Evolutionary conservation across 2,888 invertebrate genomes (phyloP).

Genomic region (Alsophila aescularia): DNA sequence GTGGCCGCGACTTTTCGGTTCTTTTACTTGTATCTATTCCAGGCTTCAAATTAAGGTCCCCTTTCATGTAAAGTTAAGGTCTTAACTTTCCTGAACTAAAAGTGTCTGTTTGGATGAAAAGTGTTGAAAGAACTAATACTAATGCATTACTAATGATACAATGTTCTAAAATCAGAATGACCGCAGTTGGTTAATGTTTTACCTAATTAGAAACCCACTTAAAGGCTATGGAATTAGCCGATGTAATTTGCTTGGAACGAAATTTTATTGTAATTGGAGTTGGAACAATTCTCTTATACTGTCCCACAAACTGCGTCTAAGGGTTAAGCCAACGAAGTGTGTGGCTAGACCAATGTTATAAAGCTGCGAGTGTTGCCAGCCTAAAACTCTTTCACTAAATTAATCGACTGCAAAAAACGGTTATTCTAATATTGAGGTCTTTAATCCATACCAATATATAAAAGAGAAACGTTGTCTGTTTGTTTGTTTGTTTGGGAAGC

Average conservation of each 20-base stretch:
- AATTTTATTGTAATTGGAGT: constrained; percentile 4
- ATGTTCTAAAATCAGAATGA: neutral
- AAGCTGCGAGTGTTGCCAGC: neutral
- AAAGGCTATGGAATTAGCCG: neutral
- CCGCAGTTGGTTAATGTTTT: neutral
- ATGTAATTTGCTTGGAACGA: neutral
- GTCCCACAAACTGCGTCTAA: constrained; percentile 7
- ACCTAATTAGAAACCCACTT: constrained; percentile 1
- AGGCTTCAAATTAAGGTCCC: too few relatives aligned
- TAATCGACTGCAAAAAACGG: neutral
- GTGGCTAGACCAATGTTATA: neutral
- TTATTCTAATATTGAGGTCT: too few relatives aligned
- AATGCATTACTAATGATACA: too few relatives aligned
- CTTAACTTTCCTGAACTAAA: too few relatives aligned
- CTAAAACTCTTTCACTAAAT: neutral
- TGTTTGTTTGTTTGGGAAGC: too few relatives aligned
- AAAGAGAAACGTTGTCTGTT: too few relatives aligned
- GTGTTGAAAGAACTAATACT: too few relatives aligned
- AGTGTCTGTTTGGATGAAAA: too few relatives aligned
- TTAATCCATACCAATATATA: too few relatives aligned
- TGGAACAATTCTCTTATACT: constrained; percentile 8
- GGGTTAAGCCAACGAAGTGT: neutral
- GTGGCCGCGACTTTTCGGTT: too few relatives aligned
- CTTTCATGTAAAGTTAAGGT: too few relatives aligned
- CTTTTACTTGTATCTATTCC: too few relatives aligned